A percentile compares a stretch with the other conserved stretches of the same genome.
These are phyloP conservation scores for Drosophila equinoxialis DNA, from an alignment of 1,140 invertebrate genomes.

Conservation along the genomic window DNA sequence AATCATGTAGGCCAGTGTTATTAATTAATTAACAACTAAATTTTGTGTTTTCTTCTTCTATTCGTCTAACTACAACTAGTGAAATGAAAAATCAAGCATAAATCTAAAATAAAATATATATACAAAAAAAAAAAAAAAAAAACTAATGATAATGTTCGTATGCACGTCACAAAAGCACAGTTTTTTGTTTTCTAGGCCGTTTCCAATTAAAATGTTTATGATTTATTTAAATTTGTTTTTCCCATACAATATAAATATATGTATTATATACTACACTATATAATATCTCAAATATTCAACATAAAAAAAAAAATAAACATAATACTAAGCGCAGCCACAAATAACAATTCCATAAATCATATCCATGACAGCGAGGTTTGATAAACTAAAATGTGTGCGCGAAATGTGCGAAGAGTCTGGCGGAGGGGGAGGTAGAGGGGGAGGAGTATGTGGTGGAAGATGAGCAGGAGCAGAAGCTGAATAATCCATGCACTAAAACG, in stretches of 20 bases:
- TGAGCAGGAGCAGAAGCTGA: background rate
- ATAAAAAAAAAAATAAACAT: too few relatives aligned
- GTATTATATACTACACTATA: slow-evolving; percentile 30
- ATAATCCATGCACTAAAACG: too few relatives aligned
- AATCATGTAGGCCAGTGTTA: background rate
- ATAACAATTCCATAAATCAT: slow-evolving; percentile 13
- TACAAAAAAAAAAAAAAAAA: slow-evolving; percentile 32
- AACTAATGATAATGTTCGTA: slow-evolving; percentile 46
- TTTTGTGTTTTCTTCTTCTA: background rate
- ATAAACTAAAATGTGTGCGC: slow-evolving; percentile 7
- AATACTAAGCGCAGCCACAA: slow-evolving; percentile 9
- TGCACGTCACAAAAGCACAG: slow-evolving; percentile 76
- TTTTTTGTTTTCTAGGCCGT: slow-evolving; percentile 63
- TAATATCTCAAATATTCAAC: slow-evolving; percentile 12
- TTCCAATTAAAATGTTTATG: slow-evolving; percentile 23
- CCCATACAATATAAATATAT: slow-evolving; percentile 36
- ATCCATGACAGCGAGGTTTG: slow-evolving; percentile 13
- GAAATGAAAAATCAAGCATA: slow-evolving; percentile 23
- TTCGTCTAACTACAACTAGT: slow-evolving; percentile 1
- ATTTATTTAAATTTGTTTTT: slow-evolving; percentile 19
- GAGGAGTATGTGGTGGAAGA: too few relatives aligned
- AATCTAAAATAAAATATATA: slow-evolving; percentile 20
- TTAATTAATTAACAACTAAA: slow-evolving; percentile 40
- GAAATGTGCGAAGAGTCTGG: background rate
- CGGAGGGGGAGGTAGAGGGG: too few relatives aligned